Evolutionary conservation across 2,113 vertebrate species (phyloP), one percentile per base, ranked within the genome.

Genomic region (Gallinago jamesoni): DNA sequence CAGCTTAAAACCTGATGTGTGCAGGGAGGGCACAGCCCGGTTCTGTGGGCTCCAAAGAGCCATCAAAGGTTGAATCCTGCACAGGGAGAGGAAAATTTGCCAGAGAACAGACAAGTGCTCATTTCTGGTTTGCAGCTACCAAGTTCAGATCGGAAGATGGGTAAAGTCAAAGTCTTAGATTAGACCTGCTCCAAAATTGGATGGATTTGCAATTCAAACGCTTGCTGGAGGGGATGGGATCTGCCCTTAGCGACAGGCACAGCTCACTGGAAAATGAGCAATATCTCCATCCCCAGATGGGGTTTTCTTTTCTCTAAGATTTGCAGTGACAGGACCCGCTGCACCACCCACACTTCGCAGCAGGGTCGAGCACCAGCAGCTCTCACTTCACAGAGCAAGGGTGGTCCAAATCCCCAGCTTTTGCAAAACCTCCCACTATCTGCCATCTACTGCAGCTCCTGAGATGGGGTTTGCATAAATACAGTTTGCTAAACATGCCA

Each of bases 401-500:
- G 9, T 31, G 72, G 5, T 20, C 90, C 70, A n/a, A 27, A 41
- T 50, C 53, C 27, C 59, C 81, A 15, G 73, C 12, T 75, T 50
- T 5, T 1, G 6, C 70, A 20, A 23, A 88, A 7, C 75, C 94
- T 88, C 90, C 94, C 92, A 50, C 95, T 68, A 3, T 18, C 60
- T 33, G 62, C 86, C 14, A 12, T 11, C 81, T 15, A 0, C 75
- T 6, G 70, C 69, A 28, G 57, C 57, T 78, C 80, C 89, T 1
- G 31, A 23, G 77, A 5, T 5, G 5, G 0, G 1, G 3, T 53
- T 24, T 35, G 77, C 2, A 11, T 17, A 41, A 53, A 69, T 12
- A 15, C 25, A 20, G 2, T 47, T 72, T 24, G 48, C 73, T 50
- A 21, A 62, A 37, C 41, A 2, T 33, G 52, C 57, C 80, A 67